Conservation (phyloP, 2,888 invertebrate species). For the Xestoiulus laeticollis region DNA sequence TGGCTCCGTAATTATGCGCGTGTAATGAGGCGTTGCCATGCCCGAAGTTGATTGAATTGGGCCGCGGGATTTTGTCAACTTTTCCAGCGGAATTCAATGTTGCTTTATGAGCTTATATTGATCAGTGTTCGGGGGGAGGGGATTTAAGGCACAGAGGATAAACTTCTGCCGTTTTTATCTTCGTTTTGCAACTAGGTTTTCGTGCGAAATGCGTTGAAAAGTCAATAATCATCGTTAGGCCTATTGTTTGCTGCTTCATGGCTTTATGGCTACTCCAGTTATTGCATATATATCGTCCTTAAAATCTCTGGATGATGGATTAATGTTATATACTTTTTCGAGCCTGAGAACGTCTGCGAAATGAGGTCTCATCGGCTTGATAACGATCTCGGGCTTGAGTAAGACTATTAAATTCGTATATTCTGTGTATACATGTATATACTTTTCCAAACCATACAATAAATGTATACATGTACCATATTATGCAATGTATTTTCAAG, state of each 20-base stretch:
- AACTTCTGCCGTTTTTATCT: conserved; percentile 27
- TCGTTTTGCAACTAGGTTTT: neutral
- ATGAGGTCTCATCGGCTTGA: neutral
- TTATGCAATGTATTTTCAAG: too few relatives aligned
- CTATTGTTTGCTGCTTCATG: conserved; percentile 19
- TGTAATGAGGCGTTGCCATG: neutral
- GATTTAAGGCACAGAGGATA: neutral
- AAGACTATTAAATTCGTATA: neutral
- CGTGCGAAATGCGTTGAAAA: neutral
- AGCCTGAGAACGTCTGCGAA: neutral
- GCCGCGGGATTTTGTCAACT: neutral
- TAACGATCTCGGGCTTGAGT: too few relatives aligned
- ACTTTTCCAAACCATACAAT: too few relatives aligned
- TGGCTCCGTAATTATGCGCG: neutral
- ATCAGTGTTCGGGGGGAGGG: neutral
- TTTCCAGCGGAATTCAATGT: neutral
- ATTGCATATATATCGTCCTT: neutral
- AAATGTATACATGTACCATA: too few relatives aligned
- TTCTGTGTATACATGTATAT: too few relatives aligned
- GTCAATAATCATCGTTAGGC: conserved; percentile 27
- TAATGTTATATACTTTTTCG: neutral
- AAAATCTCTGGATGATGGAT: neutral
- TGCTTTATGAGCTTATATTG: neutral
- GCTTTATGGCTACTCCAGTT: neutral
- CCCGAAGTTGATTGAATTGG: neutral